Percentiles rank a stretch among this genome's conserved stretches.
Evolutionary conservation across 2,797 vertebrate species (phyloP).

Genomic region (Propithecus perrieri): DNA sequence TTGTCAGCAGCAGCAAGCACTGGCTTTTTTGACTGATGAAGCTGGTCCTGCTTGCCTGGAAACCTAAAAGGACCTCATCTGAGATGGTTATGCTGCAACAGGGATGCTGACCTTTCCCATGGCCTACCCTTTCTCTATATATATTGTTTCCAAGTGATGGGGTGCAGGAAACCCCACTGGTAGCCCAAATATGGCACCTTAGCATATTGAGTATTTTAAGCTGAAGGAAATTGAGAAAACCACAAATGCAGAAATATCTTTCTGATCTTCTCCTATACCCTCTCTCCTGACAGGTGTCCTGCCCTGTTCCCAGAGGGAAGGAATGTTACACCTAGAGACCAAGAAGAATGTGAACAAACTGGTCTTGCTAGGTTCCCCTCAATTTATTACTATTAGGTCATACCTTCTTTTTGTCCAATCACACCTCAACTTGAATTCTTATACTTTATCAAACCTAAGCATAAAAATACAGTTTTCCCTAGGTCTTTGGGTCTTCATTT

Average conservation of each 20-base stretch:
- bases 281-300: neutral
- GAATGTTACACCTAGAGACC: neutral
- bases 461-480: neutral
- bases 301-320: neutral
- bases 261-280: neutral
- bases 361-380: too few relatives aligned
- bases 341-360: neutral
- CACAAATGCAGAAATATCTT: neutral
- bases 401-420: neutral
- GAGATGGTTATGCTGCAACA: neutral
- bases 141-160: neutral
- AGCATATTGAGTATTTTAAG: neutral
- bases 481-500: neutral
- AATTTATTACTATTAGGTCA: neutral
- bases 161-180: neutral
- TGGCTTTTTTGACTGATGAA: neutral
- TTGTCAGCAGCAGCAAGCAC: neutral
- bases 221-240: neutral
- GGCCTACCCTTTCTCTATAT: neutral
- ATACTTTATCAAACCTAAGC: neutral
- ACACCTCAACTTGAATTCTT: neutral
- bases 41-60: neutral
- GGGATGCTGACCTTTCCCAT: neutral
- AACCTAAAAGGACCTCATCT: neutral
- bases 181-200: neutral